These are phyloP conservation scores for Thaumetopoea pityocampa DNA, from an alignment of 1,140 invertebrate species.

Conservation along the genomic window DNA sequence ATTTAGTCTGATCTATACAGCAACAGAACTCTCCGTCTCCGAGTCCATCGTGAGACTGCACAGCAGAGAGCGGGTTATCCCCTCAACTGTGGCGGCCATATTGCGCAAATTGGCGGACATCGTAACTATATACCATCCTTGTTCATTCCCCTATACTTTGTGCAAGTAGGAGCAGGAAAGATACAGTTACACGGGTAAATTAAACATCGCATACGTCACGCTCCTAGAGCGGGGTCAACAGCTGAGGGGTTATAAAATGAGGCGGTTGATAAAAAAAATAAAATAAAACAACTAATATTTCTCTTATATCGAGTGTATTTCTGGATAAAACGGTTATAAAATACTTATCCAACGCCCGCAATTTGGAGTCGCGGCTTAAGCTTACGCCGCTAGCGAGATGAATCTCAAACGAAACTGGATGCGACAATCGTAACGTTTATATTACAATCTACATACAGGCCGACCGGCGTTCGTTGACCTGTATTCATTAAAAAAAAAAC, in stretches of 20 bases:
- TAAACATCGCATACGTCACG: not conserved
- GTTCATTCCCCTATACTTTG: no score
- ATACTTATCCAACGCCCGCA: conserved; percentile 59
- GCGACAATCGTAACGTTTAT: conserved; percentile 50
- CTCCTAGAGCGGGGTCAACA: not conserved
- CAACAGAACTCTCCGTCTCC: no score
- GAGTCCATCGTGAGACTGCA: no score
- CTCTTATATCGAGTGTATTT: conserved; percentile 75
- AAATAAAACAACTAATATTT: conserved; percentile 64
- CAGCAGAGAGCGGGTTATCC: no score
- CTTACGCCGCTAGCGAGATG: conserved; percentile 49
- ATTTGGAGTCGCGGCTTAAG: conserved; percentile 37
- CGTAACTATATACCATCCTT: no score
- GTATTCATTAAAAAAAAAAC: conserved; percentile 37
- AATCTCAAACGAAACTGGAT: conserved; percentile 56
- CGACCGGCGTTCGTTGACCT: conserved; percentile 44
- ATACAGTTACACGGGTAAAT: no score
- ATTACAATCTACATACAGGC: conserved; percentile 65
- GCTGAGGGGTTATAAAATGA: not conserved
- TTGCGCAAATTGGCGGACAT: no score
- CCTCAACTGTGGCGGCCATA: no score
- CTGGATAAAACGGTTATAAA: conserved; percentile 74
- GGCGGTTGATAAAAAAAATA: not conserved
- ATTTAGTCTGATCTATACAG: no score
- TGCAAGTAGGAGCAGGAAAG: no score